A percentile compares a stretch with the other conserved stretches of the same genome.
Conservation (phyloP, 2,797 vertebrate genomes). For the Capromys pilorides region DNA sequence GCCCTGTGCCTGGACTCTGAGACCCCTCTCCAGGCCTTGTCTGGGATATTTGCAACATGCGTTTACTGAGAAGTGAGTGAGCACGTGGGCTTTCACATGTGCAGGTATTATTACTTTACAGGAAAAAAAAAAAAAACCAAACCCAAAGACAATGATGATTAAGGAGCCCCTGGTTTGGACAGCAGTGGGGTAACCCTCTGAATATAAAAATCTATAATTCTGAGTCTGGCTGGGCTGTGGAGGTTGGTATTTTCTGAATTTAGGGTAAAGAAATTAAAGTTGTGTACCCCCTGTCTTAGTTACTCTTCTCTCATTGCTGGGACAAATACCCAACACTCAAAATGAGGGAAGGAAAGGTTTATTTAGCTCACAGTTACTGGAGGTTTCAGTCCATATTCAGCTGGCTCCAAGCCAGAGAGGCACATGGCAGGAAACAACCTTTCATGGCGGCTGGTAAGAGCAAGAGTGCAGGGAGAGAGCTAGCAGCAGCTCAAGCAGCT, state of each 20-base stretch:
- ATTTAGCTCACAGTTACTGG: no score
- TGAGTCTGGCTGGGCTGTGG: neutral
- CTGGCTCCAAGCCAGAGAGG: no score
- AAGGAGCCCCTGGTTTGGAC: neutral
- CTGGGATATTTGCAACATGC: neutral
- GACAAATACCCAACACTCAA: no score
- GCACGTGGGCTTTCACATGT: neutral
- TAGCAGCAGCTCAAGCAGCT: no score
- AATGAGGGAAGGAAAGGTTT: no score
- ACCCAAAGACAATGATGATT: neutral
- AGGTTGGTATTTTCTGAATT: neutral
- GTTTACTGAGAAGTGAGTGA: neutral
- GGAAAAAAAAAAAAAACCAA: no score
- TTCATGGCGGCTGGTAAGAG: no score
- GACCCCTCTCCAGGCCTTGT: neutral
- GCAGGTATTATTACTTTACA: neutral
- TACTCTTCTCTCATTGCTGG: no score
- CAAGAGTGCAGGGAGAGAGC: no score
- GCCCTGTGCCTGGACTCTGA: neutral
- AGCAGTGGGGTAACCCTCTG: neutral
- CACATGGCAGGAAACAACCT: no score
- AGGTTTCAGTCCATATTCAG: no score
- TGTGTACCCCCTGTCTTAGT: neutral
- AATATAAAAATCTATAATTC: neutral
- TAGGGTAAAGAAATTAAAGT: constrained; percentile 1